Base-by-base conservation (phyloP, 1,140 invertebrate genomes). In the Zaprionus lachaisei region DNA sequence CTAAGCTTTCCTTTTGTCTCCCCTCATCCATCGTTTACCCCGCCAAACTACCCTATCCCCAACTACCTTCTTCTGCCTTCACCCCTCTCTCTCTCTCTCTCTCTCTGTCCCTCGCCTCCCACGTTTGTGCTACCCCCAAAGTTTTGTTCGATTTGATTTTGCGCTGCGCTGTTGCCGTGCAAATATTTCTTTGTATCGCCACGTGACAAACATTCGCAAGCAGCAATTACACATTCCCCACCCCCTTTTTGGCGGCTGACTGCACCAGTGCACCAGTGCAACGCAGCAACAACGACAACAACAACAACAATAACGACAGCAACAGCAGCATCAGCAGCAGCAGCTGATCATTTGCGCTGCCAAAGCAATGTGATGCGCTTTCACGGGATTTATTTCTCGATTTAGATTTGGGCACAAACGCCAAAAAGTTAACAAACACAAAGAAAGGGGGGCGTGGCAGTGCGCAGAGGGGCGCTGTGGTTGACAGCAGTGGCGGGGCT, bases 151-250 rank as follows among this genome's bases (percentile, higher is more conserved):
- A 28, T 51, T 60, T 51, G 26, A 60, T 60, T 60, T 47, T 47
- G 5, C 41, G 17, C 17, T n/a, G 37, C 24, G 49, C n/a, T 70
- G 66, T 73, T 73, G 71, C 71, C 34, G 64, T 60, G 64, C 71
- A 28, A 31, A 67, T 61, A 64, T 66, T 17, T 34, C 51, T 66
- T n/a, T 56, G 28, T 69, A 20, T 20, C 57, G 67, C 72, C 72
- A 75, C 72, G 72, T 75, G 72, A 75, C 72, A 64, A 49, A 37
- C n/a, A 57, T 70, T 55, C 15, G 57, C 57, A 34, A 58, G 24
- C 56, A 58, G n/a, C 56, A 62, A 61, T 61, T 37, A 60, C 56
- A 58, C 11, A 58, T 9, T 17, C 2, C 41, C 24, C 24, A 4
- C 17, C 54, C 34, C 14, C 15, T 7, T 44, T 41, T n/a, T 17